Evolutionary conservation across 2,113 vertebrate genomes (phyloP).

Genomic region (Sclerurus mexicanus): DNA sequence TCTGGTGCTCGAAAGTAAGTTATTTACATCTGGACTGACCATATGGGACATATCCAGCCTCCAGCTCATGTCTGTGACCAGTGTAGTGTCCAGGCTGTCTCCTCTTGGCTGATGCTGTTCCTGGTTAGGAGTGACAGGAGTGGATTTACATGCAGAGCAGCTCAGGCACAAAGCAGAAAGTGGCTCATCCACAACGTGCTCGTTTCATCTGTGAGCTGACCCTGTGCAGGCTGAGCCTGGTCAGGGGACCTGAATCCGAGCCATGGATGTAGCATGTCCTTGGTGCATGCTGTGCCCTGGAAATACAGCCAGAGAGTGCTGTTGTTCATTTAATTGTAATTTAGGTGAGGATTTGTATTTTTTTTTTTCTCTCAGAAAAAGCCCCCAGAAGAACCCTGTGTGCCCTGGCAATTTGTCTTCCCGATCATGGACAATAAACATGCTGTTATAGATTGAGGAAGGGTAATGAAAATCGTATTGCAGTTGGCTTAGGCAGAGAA

Average conservation of each 20-base stretch:
- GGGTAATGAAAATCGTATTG: neutral
- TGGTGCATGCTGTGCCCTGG: constrained; percentile 27
- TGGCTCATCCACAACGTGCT: neutral
- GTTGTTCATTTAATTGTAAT: constrained; percentile 43
- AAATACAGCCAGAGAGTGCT: constrained; percentile 59
- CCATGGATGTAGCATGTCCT: neutral
- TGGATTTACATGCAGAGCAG: neutral
- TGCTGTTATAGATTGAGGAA: neutral
- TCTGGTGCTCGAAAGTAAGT: neutral
- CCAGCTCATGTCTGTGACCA: neutral
- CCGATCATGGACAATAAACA: neutral
- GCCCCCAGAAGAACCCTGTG: neutral
- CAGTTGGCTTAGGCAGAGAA: neutral
- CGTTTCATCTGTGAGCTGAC: neutral
- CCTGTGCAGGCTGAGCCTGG: neutral
- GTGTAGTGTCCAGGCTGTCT: neutral
- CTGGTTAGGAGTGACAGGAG: neutral
- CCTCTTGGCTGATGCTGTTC: neutral
- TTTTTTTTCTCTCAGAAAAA: neutral
- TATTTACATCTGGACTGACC: neutral
- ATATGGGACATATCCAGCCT: neutral
- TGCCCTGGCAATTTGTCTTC: constrained; percentile 13
- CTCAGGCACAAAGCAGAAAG: neutral
- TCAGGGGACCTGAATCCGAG: neutral
- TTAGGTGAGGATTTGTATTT: constrained; percentile 12